phyloP scores from a whole-genome alignment of 2,888 invertebrate genomes.

The Hetaerina titia region DNA sequence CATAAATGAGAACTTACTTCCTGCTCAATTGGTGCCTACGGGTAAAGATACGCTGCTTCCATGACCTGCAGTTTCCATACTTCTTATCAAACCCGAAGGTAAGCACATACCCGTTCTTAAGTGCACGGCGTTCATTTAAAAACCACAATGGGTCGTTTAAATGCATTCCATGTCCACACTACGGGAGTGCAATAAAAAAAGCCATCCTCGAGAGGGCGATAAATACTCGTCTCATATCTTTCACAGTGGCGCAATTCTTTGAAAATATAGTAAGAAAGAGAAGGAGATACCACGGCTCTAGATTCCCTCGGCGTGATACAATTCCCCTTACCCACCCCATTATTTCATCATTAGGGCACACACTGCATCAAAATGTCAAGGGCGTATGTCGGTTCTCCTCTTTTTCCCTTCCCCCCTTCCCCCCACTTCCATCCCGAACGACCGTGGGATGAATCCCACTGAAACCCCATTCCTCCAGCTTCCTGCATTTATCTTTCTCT shows the following conservation, averaged over 20 bases:
- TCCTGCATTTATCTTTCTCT: not conserved
- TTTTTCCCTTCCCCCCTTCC: slow-evolving; percentile 36
- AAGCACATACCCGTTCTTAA: not conserved
- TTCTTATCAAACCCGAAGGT: not conserved
- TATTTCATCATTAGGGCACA: slow-evolving; percentile 64
- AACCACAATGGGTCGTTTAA: not conserved
- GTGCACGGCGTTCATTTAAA: not conserved
- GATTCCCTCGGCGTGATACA: slow-evolving; percentile 43
- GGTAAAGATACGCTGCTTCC: too few species aligned
- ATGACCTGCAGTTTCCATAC: not conserved
- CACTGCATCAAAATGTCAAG: slow-evolving; percentile 64
- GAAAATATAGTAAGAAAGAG: slow-evolving; percentile 5
- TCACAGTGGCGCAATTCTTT: not conserved
- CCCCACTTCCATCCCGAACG: not conserved
- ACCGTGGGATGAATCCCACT: not conserved
- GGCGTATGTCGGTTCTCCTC: not conserved
- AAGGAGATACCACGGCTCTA: not conserved
- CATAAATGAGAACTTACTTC: not conserved
- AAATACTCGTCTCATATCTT: slow-evolving; percentile 16
- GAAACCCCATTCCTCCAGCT: not conserved
- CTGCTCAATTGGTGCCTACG: not conserved
- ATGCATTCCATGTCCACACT: not conserved
- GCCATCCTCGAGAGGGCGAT: not conserved
- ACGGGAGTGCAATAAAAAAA: slow-evolving; percentile 10
- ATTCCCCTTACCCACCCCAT: slow-evolving; percentile 32